Base-by-base conservation (phyloP, 2,113 vertebrate species). In the Takifugu bimaculatus region DNA sequence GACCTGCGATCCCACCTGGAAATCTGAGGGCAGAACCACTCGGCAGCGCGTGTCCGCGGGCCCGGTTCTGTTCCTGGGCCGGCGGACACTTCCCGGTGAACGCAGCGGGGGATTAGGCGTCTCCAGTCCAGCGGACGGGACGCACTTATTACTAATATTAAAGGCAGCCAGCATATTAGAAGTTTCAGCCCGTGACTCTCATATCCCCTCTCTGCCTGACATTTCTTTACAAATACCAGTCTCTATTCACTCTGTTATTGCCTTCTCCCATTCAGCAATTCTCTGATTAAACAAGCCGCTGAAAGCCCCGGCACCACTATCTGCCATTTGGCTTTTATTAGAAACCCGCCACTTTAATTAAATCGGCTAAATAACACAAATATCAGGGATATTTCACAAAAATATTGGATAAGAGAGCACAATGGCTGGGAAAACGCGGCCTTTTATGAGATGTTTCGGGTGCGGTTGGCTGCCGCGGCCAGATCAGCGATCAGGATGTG, bases 191-290 rank as follows among this genome's bases (percentile, higher is more conserved):
- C 42, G 54, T 71, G 78, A 61, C 74, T 84, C 73, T 77, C 73
- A 82, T 83, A 83, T 77, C 66, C 70, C 67, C 50, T 58, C 65
- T 77, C 79, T 72, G 68, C 47, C 66, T 88, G 89, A 87, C 88
- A 90, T 89, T 90, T 89, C 84, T 88, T 81, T 83, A 85, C 81
- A 89, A 90, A 90, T 88, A 88, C 81, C 87, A 89, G 77, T 65
- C 62, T 82, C 80, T 76, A 85, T 86, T 85, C 82, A 80, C 67
- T 76, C 75, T 79, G 78, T 90, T 88, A 88, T 88, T 88, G 79
- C 85, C 77, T 84, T 76, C 56, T 71, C 64, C 68, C 65, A 79
- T 85, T 84, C 79, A 81, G 71, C 68, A 81, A 72, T 71, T 70
- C 73, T 77, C 77, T 83, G 80, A 88, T 87, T 87, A 87, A 84